A percentile compares a stretch with the other conserved stretches of the same genome.
phyloP scores from a whole-genome alignment of 2,888 invertebrate species.

The Chironomus tentans region DNA sequence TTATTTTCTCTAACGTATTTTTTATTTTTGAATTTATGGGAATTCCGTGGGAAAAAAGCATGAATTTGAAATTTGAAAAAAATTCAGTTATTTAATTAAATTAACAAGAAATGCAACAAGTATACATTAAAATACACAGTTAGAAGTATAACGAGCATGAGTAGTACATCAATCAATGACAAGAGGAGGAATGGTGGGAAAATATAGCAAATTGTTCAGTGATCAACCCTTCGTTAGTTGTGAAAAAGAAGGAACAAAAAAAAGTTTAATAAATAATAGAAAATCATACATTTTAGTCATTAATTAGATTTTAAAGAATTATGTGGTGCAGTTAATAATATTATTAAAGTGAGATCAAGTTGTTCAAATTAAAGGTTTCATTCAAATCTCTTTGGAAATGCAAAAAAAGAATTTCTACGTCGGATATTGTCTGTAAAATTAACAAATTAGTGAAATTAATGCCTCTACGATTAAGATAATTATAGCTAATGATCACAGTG shows the following conservation, averaged over 20 bases:
- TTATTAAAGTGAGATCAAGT: constrained; percentile 2
- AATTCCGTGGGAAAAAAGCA: not conserved
- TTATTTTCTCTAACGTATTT: not conserved
- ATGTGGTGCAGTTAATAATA: constrained; percentile 25
- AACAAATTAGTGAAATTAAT: too few relatives aligned
- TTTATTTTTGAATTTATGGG: not conserved
- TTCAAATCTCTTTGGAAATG: not conserved
- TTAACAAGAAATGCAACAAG: not conserved
- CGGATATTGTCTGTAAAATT: not conserved
- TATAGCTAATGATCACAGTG: too few relatives aligned
- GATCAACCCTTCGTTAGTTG: not conserved
- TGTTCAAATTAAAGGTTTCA: not conserved
- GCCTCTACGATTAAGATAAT: too few relatives aligned
- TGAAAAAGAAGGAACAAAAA: not conserved
- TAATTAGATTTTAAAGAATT: constrained; percentile 17
- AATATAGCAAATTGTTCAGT: too few relatives aligned
- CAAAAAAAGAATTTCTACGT: not conserved
- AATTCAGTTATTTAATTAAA: too few relatives aligned
- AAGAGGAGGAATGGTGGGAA: too few relatives aligned
- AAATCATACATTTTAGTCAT: constrained; percentile 1
- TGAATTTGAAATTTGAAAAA: not conserved
- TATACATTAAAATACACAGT: too few relatives aligned
- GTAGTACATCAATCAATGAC: too few relatives aligned
- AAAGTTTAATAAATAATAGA: not conserved
- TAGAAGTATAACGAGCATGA: too few relatives aligned